Base-by-base conservation (phyloP, 2,888 invertebrate genomes). In the Parochlus steinenii region DNA sequence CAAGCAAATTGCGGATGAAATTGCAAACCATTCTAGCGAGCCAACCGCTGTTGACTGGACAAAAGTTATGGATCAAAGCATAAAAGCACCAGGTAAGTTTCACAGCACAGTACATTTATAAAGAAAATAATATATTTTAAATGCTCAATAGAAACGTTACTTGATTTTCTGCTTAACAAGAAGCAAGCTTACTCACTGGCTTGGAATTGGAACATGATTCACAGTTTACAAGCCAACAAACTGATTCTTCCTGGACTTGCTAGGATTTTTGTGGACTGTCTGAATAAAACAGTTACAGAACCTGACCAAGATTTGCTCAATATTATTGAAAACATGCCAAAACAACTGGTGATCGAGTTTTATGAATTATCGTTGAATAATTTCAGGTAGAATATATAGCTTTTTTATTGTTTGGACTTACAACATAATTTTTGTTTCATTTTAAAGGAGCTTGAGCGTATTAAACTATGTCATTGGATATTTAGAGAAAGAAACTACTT, bases 191-290 rank as follows among this genome's bases (percentile, higher is more conserved):
- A 20, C 41, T 67, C 74, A 44, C 48, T 77, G 2, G 80, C 43
- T 58, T 76, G 30, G 68, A 75, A 40, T 81, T 79, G 72, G 66
- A 76, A 7, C 67, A 73, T n/a, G 30, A 65, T 70, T 7, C 72
- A 77, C 42, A 61, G 66, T 14, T 63, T 69, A 11, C 64, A 64
- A 1, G 61, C 65, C 28, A 61, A 67, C 42, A 62, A 68, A 51
- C 64, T 69, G 41, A 62, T 64, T 48, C 17, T 16, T 11, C 14
- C 24, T 19, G 18, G 24, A 20, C 22, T 35, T 31, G 22, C 15
- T 10, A 10, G 23, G 16, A 25, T 39, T 6, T 38, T 39, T 7
- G 25, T 28, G 4, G 34, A 28, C n/a, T 8, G 22, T 2, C 22
- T 34, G 6, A 34, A 34, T 22, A 14, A 28, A 73, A 19, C 74